Conservation (phyloP, 2,113 vertebrate genomes). For the Circaetus cinerascens region DNA sequence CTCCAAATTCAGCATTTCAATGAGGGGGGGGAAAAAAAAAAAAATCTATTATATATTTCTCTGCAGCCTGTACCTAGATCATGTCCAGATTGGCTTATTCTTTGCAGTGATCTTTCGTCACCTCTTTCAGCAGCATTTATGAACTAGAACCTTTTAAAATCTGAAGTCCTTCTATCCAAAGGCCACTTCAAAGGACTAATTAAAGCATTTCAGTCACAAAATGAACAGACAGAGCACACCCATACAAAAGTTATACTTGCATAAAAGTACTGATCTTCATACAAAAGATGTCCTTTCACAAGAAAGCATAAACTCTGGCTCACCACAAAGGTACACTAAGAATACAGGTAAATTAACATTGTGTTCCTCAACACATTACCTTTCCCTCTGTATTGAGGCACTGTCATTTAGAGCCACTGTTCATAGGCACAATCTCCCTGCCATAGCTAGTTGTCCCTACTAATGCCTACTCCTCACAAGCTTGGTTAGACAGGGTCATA, state of each 20-base stretch:
- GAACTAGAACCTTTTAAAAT: background rate
- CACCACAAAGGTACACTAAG: background rate
- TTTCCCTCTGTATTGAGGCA: background rate
- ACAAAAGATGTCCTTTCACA: background rate
- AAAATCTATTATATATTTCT: background rate
- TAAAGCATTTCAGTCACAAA: background rate
- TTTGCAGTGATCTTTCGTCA: background rate
- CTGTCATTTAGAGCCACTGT: background rate
- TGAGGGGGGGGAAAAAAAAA: background rate
- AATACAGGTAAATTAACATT: background rate
- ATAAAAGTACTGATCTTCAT: background rate
- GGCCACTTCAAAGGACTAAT: background rate
- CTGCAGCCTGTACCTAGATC: background rate
- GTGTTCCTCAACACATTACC: background rate
- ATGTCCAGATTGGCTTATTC: background rate
- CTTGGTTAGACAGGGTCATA: background rate
- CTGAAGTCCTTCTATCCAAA: background rate
- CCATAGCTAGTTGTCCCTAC: background rate
- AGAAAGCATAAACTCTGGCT: background rate
- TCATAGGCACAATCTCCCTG: background rate
- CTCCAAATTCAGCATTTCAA: background rate
- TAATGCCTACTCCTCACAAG: background rate
- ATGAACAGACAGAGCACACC: background rate
- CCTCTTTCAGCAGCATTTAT: background rate
- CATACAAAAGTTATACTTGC: background rate